Percentiles rank a stretch among this genome's conserved stretches.
phyloP scores from a whole-genome alignment of 2,888 invertebrate species.

The Hydrotaea cyrtoneurina region DNA sequence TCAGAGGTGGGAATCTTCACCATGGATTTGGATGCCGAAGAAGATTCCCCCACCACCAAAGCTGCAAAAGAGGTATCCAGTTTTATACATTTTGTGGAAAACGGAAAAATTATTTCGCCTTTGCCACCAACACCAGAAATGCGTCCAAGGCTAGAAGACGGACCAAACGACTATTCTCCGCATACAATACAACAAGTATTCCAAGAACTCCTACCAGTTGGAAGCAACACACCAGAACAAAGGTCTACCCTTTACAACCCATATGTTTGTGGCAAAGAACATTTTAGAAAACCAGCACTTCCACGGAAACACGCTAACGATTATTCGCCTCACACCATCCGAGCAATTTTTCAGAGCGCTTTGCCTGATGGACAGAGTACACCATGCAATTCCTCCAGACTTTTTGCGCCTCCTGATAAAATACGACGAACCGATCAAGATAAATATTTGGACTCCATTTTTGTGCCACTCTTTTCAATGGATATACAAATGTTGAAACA shows the following conservation, averaged over 20 bases:
- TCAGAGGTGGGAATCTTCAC: background rate
- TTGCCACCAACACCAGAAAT: background rate
- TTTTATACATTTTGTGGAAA: constrained; percentile 29
- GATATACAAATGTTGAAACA: constrained; percentile 31
- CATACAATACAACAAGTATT: background rate
- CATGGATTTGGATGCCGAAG: constrained; percentile 26
- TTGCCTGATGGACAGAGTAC: constrained; percentile 14
- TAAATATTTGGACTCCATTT: background rate
- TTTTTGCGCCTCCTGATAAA: constrained; percentile 22
- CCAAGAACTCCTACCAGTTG: background rate
- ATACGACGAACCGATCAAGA: background rate
- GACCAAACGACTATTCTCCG: background rate
- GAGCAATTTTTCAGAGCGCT: constrained; percentile 19
- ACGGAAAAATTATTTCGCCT: constrained; percentile 18
- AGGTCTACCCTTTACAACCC: background rate
- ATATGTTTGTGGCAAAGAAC: background rate
- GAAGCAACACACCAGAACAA: background rate
- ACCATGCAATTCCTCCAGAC: background rate
- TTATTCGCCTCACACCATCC: constrained; percentile 30
- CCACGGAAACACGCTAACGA: too few relatives aligned
- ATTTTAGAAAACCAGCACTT: background rate
- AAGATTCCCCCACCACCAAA: constrained; percentile 32
- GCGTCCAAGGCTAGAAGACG: background rate
- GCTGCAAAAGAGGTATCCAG: constrained; percentile 23
- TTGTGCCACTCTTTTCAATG: constrained; percentile 41